A percentile compares a stretch with the other conserved stretches of the same genome.
Evolutionary conservation across 1,140 invertebrate species (phyloP).

Genomic region (Nephila pilipes): DNA sequence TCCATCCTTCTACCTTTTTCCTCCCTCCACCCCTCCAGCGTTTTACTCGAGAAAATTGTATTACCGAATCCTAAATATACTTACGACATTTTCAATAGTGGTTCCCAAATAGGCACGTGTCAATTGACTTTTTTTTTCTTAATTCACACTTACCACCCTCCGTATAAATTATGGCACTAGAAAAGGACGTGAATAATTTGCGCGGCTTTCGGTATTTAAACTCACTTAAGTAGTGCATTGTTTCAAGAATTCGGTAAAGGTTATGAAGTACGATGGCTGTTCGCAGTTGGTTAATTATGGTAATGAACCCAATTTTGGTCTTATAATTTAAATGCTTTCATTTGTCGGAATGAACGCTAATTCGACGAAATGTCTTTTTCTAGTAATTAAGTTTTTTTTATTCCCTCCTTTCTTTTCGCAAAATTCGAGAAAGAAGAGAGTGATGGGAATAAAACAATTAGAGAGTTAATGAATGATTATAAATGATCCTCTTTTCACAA

Average conservation of each 20-base stretch:
- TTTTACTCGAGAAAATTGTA: constrained; percentile 67
- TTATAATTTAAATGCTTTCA: constrained; percentile 66
- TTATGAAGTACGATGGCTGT: constrained; percentile 17
- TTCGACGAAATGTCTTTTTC: constrained; percentile 50
- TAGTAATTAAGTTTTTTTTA: constrained; percentile 29
- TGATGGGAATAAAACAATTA: constrained; percentile 48
- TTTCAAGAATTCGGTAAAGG: constrained; percentile 30
- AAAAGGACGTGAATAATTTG: constrained; percentile 50
- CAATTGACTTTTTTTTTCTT: constrained; percentile 44
- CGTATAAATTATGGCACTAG: constrained; percentile 58
- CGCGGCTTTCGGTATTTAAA: constrained; percentile 59
- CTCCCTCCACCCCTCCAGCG: background rate
- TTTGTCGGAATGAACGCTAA: constrained; percentile 40
- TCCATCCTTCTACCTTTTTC: background rate
- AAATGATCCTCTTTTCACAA: background rate
- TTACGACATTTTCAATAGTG: constrained; percentile 66
- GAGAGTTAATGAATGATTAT: constrained; percentile 15
- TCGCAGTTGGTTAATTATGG: constrained; percentile 61
- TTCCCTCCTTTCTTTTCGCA: background rate
- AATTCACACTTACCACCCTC: background rate
- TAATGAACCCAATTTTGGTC: constrained; percentile 55
- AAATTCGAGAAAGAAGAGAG: constrained; percentile 4
- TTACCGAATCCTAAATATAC: constrained; percentile 65
- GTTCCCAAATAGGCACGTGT: constrained; percentile 65
- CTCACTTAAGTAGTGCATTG: constrained; percentile 60